Base-by-base conservation (phyloP, 2,113 vertebrate genomes). In the Cyanoramphus novaezelandiae region DNA sequence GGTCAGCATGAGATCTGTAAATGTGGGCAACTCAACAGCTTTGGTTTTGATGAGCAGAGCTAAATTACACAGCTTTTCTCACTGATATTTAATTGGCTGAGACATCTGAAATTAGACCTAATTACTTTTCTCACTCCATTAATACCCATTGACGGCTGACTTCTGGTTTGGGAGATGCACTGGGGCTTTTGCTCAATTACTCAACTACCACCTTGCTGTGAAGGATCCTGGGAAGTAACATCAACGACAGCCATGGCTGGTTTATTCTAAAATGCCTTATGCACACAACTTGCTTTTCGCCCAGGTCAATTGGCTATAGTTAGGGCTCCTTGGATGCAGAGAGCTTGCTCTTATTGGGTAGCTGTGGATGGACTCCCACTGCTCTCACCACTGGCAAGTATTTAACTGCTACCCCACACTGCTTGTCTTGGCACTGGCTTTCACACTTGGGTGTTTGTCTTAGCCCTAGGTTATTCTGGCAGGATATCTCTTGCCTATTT, bases 91-190 rank as follows among this genome's bases (percentile, higher is more conserved):
- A 95, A 94, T 92, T 94, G 67, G n/a, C 49, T 64, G 65, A 80
- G 67, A 79, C 82, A 68, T 70, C 78, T 96, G 87, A 95, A 97
- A 94, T 96, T 91, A 95, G 90, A 91, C 83, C 83, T 96, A 96
- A 96, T 95, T 91, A 89, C 86, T 94, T 86, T 88, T 85, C 94
- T 92, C 77, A 57, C 53, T 79, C 41, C 57, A 63, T 77, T 95
- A 94, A 92, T 90, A 59, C 19, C 21, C 70, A 52, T 41, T 35
- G 87, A 72, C 82, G 60, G 74, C 2, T 82, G 47, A 87, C 85
- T 93, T 94, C 65, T 84, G 44, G 75, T 91, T 71, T 92, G 35
- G 24, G 33, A 82, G 57, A 75, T 59, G 27, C 28, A 15, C 2
- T 87, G 55, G 39, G 75, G 43, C 13, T 86, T 82, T 93, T 79